Conservation (phyloP, 2,113 vertebrate genomes). For the Sylvietta virens region DNA sequence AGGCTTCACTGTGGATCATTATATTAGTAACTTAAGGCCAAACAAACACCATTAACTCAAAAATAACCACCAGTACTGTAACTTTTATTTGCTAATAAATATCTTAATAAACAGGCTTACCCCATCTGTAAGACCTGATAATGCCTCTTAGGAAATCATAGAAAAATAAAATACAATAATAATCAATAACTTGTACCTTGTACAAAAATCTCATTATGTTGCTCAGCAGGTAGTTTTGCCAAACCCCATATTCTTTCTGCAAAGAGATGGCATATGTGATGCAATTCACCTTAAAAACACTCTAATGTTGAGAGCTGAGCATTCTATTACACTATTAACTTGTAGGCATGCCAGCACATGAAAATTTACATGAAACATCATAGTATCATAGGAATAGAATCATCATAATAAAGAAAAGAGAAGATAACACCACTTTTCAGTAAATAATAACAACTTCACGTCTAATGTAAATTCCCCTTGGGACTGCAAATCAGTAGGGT, state of each 20-base stretch:
- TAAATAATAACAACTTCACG: conserved; percentile 54
- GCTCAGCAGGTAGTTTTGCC: conserved; percentile 93
- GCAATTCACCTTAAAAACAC: conserved; percentile 70
- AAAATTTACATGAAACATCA: conserved; percentile 73
- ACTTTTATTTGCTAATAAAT: conserved; percentile 97
- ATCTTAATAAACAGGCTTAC: conserved; percentile 90
- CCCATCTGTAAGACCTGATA: conserved; percentile 91
- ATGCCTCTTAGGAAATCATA: conserved; percentile 97
- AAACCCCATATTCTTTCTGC: conserved; percentile 86
- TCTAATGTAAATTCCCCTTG: conserved; percentile 39
- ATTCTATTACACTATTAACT: conserved; percentile 80
- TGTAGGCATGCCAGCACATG: conserved; percentile 77
- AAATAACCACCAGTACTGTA: conserved; percentile 81
- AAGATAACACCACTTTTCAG: conserved; percentile 54
- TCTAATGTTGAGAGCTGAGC: conserved; percentile 78
- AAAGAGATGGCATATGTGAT: conserved; percentile 73
- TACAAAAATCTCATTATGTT: conserved; percentile 96
- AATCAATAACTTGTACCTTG: conserved; percentile 95
- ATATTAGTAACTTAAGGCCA: background rate
- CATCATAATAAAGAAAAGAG: background rate
- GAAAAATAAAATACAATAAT: conserved; percentile 99
- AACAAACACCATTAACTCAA: conserved; percentile 65
- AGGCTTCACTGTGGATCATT: background rate
- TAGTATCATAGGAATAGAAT: conserved; percentile 58
- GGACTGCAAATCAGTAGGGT: conserved; percentile 24